Percentiles rank a stretch among this genome's conserved stretches.
Conservation (phyloP, 2,888 invertebrate species). For the Drosophila testacea region DNA sequence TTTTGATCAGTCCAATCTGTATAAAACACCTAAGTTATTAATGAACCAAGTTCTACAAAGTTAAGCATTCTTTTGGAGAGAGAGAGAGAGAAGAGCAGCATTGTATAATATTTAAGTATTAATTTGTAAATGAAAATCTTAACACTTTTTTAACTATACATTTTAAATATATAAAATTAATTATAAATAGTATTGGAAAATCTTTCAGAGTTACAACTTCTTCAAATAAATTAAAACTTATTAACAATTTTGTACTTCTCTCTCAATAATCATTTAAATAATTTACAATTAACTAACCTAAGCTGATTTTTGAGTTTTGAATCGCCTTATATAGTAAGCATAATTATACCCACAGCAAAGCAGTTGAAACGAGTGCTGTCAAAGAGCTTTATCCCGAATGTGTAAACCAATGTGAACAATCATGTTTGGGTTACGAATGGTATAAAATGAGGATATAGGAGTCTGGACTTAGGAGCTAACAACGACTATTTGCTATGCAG, state of each 20-base stretch:
- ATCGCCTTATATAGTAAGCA: not conserved
- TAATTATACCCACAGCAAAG: not conserved
- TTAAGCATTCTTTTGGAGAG: too few relatives aligned
- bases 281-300: not conserved
- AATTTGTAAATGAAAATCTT: too few relatives aligned
- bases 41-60: too few relatives aligned
- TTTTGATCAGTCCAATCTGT: too few relatives aligned
- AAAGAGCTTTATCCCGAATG: constrained; percentile 6
- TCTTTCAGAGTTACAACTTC: too few relatives aligned
- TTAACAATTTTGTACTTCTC: not conserved
- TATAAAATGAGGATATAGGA: not conserved
- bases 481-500: constrained; percentile 10
- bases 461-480: not conserved
- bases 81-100: too few relatives aligned
- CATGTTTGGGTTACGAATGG: not conserved
- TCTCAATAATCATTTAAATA: not conserved
- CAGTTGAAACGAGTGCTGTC: not conserved
- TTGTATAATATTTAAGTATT: too few relatives aligned
- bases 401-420: constrained; percentile 13
- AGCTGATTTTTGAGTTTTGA: not conserved
- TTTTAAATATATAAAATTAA: too few relatives aligned
- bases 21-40: too few relatives aligned
- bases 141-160: too few relatives aligned
- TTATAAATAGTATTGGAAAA: too few relatives aligned
- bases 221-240: too few relatives aligned